Evolutionary conservation across 2,797 vertebrate species (phyloP).

Genomic region (Calcarius lapponicus): DNA sequence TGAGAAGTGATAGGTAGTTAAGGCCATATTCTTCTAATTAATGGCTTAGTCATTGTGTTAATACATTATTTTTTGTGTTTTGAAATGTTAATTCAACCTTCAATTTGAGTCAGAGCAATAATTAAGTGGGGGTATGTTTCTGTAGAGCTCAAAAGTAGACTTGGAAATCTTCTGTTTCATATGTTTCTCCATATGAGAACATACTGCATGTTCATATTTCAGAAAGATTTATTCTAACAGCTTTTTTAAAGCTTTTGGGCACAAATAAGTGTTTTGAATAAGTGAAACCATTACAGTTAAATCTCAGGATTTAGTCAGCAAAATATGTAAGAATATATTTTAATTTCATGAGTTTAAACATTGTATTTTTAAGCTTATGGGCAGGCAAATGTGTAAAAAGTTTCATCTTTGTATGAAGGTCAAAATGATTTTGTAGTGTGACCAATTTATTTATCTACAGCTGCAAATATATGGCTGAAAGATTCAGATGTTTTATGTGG

Average conservation of each 20-base stretch:
- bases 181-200: not conserved
- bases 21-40: not conserved
- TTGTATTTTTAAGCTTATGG: not conserved
- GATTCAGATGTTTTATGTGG: not conserved
- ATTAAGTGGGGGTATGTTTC: not conserved
- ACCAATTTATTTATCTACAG: not conserved
- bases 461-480: not conserved
- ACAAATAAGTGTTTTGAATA: not conserved
- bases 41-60: not conserved
- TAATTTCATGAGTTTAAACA: not conserved
- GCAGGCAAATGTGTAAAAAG: not conserved
- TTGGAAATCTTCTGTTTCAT: not conserved
- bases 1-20: not conserved
- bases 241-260: not conserved
- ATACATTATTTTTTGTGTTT: not conserved
- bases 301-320: not conserved
- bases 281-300: not conserved
- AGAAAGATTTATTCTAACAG: not conserved
- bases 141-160: not conserved
- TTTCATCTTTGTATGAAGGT: not conserved
- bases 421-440: not conserved
- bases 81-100: not conserved
- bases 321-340: not conserved
- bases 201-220: not conserved
- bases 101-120: not conserved